Conservation (phyloP, 2,113 vertebrate species). For the Chrysochloris asiatica region DNA sequence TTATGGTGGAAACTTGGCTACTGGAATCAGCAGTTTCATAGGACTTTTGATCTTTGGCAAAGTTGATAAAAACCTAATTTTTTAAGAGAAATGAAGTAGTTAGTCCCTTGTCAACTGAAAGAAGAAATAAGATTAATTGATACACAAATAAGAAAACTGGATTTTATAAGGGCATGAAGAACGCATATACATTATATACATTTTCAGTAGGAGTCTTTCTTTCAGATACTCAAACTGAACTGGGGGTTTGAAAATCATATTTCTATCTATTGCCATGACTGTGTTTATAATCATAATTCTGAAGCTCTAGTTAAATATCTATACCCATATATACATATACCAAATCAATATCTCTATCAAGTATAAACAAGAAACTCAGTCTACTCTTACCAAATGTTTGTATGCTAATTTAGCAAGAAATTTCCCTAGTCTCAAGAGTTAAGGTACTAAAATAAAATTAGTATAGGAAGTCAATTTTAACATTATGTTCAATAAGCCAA, state of each 20-base stretch:
- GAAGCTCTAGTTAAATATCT: neutral
- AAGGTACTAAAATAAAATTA: slow-evolving; percentile 46
- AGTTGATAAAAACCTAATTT: slow-evolving; percentile 96
- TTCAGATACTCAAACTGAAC: neutral
- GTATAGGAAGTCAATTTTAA: neutral
- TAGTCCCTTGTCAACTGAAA: slow-evolving; percentile 23
- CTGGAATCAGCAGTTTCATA: slow-evolving; percentile 67
- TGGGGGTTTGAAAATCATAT: slow-evolving; percentile 25
- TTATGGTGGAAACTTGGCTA: slow-evolving; percentile 81
- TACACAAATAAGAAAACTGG: neutral
- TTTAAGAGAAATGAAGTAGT: slow-evolving; percentile 70
- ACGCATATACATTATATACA: accelerated
- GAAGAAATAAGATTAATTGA: neutral
- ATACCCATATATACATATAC: neutral
- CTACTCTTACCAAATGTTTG: too few species aligned
- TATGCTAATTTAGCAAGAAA: neutral
- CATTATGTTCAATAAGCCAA: slow-evolving; percentile 1
- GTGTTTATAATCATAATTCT: slow-evolving; percentile 10
- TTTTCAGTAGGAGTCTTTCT: neutral
- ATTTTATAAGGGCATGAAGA: neutral
- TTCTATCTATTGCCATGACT: neutral
- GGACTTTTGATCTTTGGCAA: slow-evolving; percentile 90
- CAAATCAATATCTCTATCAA: neutral
- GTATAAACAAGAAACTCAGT: neutral
- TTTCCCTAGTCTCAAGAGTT: slow-evolving; percentile 48